These are phyloP conservation scores for Forpus xanthops DNA, from an alignment of 2,797 vertebrate species.

Conservation along the genomic window DNA sequence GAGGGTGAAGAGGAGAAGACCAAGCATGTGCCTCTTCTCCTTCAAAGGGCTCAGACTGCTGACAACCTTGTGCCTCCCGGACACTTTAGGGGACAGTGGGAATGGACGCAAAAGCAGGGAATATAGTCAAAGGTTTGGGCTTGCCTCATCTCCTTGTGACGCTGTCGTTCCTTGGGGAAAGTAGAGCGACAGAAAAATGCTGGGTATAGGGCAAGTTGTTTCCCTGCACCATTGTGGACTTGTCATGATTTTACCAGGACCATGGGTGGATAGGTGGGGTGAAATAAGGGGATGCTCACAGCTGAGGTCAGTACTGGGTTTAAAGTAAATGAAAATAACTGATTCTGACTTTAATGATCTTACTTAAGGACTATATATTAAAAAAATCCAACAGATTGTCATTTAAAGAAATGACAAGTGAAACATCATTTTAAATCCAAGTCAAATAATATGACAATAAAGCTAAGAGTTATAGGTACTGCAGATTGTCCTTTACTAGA, in stretches of 20 bases:
- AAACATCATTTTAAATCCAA: constrained; percentile 66
- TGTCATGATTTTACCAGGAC: rapidly evolving
- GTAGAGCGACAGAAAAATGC: neutral
- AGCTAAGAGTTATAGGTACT: constrained; percentile 60
- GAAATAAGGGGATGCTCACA: neutral
- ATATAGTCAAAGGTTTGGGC: neutral
- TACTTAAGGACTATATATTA: neutral
- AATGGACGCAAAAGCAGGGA: neutral
- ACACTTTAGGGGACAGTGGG: neutral
- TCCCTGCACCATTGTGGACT: rapidly evolving
- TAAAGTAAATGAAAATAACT: neutral
- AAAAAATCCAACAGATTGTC: neutral
- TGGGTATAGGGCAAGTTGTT: neutral
- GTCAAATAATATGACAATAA: constrained; percentile 68
- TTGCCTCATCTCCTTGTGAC: neutral
- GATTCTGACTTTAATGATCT: neutral
- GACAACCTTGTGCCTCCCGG: neutral
- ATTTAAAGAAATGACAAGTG: constrained; percentile 66
- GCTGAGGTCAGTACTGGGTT: neutral
- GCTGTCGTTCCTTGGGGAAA: neutral
- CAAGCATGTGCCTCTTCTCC: rapidly evolving
- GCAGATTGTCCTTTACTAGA: constrained; percentile 71
- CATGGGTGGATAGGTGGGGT: rapidly evolving
- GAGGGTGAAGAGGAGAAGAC: neutral
- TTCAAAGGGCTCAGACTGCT: neutral